Conservation (phyloP, 2,113 vertebrate genomes). For the Narcine bancroftii region DNA sequence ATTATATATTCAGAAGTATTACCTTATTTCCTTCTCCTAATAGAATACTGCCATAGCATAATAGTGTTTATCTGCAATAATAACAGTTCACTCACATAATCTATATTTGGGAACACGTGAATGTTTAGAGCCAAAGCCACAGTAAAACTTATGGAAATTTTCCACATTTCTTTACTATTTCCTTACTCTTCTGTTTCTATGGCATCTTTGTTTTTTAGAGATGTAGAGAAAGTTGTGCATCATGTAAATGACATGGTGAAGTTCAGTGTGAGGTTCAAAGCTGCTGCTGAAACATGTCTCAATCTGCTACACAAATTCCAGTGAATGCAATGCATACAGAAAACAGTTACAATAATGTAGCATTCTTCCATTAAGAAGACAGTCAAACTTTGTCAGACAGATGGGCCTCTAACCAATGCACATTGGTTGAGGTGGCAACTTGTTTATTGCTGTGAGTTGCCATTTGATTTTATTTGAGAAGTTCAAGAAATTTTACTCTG, state of each 20-base stretch:
- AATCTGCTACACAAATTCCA: not conserved
- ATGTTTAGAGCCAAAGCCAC: not conserved
- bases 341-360: not conserved
- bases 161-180: not conserved
- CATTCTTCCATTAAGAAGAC: not conserved
- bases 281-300: not conserved
- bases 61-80: slow-evolving; percentile 10
- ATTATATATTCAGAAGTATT: not conserved
- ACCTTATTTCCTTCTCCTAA: not conserved
- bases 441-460: not conserved
- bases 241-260: not conserved
- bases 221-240: not conserved
- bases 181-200: not conserved
- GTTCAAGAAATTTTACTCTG: not conserved
- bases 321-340: not conserved
- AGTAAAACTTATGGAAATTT: not conserved
- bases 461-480: not conserved
- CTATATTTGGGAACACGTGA: not conserved
- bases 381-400: not conserved
- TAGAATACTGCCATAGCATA: not conserved
- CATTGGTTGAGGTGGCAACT: not conserved
- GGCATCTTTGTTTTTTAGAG: not conserved
- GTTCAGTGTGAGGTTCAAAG: not conserved
- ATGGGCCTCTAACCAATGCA: not conserved
- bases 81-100: not conserved